Evolutionary conservation across 2,113 vertebrate genomes (phyloP).

Genomic region (Chinchilla lanigera): DNA sequence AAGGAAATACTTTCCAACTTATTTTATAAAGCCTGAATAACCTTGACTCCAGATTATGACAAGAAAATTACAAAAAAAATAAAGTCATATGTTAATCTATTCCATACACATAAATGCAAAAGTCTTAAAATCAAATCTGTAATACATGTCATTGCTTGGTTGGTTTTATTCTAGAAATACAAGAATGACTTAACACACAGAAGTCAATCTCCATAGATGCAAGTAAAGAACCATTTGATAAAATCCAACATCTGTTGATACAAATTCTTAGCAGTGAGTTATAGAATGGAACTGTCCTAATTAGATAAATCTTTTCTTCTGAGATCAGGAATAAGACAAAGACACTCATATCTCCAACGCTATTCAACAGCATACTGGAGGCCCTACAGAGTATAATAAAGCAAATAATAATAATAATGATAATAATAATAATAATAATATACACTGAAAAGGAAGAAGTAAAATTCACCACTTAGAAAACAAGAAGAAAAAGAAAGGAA

Average conservation of each 20-base stretch:
- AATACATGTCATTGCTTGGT: not conserved
- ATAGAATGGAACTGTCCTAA: not conserved
- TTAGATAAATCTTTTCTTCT: not conserved
- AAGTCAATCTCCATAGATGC: not conserved
- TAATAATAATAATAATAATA: not conserved
- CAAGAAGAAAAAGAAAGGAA: not conserved
- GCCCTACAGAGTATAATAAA: not conserved
- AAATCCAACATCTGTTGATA: not conserved
- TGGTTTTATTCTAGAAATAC: not conserved
- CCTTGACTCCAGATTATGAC: not conserved
- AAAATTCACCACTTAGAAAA: not conserved
- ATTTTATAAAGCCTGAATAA: not conserved
- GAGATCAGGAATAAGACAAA: not conserved
- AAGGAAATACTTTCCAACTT: not conserved
- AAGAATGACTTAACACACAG: not conserved
- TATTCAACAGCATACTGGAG: not conserved
- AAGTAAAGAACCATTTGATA: not conserved
- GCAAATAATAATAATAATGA: not conserved
- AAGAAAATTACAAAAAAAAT: not conserved
- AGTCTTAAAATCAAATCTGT: not conserved
- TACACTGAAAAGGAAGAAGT: not conserved
- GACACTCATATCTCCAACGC: not conserved
- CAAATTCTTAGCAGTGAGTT: not conserved
- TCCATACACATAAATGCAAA: not conserved
- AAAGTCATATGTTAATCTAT: not conserved